phyloP scores from a whole-genome alignment of 1,140 invertebrate species.

The Tetramorium alpestre region DNA sequence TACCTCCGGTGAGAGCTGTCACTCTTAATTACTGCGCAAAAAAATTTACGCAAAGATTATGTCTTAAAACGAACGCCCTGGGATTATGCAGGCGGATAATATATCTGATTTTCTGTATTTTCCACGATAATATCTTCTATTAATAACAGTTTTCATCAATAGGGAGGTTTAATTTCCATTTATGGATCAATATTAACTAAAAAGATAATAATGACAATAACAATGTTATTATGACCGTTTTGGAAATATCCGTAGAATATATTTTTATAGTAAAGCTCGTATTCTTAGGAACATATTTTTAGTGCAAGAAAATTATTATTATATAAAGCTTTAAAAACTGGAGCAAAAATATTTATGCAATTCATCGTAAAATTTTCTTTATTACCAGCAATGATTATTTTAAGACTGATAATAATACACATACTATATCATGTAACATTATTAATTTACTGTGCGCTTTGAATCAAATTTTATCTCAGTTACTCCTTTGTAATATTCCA shows the following conservation, averaged over 20 bases:
- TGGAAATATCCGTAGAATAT: background rate
- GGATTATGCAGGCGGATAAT: background rate
- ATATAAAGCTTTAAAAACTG: background rate
- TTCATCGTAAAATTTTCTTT: background rate
- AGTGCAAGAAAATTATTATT: background rate
- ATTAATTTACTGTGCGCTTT: background rate
- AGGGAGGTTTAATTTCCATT: conserved; percentile 11
- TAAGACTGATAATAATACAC: background rate
- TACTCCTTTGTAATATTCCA: background rate
- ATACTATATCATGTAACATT: background rate
- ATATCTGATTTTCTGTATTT: conserved; percentile 7
- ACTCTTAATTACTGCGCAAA: conserved; percentile 65
- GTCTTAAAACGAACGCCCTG: background rate
- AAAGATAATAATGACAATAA: background rate
- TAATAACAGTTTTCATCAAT: background rate
- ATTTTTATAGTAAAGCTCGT: background rate
- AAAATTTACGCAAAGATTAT: conserved; percentile 12
- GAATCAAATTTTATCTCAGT: background rate
- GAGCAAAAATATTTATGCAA: background rate
- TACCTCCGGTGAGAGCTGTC: conserved; percentile 61
- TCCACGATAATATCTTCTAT: background rate
- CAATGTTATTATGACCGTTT: background rate
- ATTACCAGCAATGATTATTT: background rate
- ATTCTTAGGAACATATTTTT: background rate
- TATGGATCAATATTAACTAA: background rate